Percentiles rank a stretch among this genome's conserved stretches.
Evolutionary conservation across 2,888 invertebrate species (phyloP).

Genomic region (Agrochola lota): DNA sequence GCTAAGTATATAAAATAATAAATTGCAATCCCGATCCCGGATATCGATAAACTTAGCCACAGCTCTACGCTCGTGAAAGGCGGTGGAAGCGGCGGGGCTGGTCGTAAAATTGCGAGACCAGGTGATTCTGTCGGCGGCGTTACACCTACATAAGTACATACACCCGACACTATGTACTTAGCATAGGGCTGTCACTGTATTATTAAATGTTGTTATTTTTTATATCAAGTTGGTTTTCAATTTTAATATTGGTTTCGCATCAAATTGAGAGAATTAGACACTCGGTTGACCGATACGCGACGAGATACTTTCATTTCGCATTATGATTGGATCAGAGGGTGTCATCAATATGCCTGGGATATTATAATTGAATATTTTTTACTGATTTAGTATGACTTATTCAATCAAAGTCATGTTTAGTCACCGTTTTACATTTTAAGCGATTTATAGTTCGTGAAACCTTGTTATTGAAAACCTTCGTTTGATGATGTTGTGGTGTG

Average conservation of each 20-base stretch:
- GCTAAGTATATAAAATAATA: constrained; percentile 1
- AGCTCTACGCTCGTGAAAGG: constrained; percentile 73
- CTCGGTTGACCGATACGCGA: not conserved
- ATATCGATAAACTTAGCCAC: constrained; percentile 59
- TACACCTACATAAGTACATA: constrained; percentile 66
- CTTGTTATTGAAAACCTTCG: constrained; percentile 24
- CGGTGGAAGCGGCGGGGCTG: constrained; percentile 80
- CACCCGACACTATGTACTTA: constrained; percentile 67
- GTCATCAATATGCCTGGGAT: not conserved
- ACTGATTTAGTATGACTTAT: no score
- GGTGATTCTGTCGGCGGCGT: constrained; percentile 87
- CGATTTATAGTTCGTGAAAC: no score
- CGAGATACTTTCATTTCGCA: not conserved
- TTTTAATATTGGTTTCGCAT: no score
- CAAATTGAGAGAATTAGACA: no score
- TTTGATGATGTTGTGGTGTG: constrained; percentile 12
- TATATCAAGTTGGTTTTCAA: no score
- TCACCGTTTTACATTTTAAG: no score
- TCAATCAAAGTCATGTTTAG: no score
- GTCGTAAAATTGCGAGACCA: constrained; percentile 89
- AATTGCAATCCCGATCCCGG: constrained; percentile 19
- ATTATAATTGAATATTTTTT: not conserved
- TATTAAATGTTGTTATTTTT: not conserved
- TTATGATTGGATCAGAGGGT: not conserved
- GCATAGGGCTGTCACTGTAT: constrained; percentile 62